Base-by-base conservation (phyloP, 2,888 invertebrate genomes). In the Horisme vitalbata region DNA sequence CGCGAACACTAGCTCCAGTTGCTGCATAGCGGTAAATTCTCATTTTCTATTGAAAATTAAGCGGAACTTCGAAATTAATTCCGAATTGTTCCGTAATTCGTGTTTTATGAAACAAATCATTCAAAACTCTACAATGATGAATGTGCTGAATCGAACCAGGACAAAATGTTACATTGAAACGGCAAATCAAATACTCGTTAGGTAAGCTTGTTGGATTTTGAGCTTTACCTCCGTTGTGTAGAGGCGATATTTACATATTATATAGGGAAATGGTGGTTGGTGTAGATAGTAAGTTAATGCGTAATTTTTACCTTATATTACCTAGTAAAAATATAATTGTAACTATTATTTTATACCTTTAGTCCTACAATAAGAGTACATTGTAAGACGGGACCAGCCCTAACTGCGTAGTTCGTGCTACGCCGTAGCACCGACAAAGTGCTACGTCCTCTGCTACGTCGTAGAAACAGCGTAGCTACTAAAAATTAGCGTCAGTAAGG, bases 181-280 rank as follows among this genome's bases (percentile, higher is more conserved):
- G 62, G 65, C 63, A 69, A 75, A 78, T 77, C 76, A 76, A 77
- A 78, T 65, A 68, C 71, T 75, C 72, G 73, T 78, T 74, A 75
- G 60, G 38, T 41, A 28, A 10, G 12, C 43, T 36, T 34, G 50
- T 38, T 39, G 58, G 52, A 71, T 59, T 64, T 55, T 63, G 52
- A 55, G 68, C 67, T 55, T 51, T 70, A 59, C 49, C 43, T 37
- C 50, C 3, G 4, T 2, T 33, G 59, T 36, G 54, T 52, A 59
- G 35, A 32, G 39, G 55, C 63, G 65, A 53, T 52, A 36, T 45
- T 41, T 43, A 58, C 45, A 49, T 50, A 57, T 36, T 43, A 30
- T 11, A 23, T 13, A 30, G 43, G 36, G 34, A 45, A 55, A 59
- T 55, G 51, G 50, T 33, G 37, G 21, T 38, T 49, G 61, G 64